Conservation (phyloP, 2,797 vertebrate genomes). For the Glyptemys insculpta region DNA sequence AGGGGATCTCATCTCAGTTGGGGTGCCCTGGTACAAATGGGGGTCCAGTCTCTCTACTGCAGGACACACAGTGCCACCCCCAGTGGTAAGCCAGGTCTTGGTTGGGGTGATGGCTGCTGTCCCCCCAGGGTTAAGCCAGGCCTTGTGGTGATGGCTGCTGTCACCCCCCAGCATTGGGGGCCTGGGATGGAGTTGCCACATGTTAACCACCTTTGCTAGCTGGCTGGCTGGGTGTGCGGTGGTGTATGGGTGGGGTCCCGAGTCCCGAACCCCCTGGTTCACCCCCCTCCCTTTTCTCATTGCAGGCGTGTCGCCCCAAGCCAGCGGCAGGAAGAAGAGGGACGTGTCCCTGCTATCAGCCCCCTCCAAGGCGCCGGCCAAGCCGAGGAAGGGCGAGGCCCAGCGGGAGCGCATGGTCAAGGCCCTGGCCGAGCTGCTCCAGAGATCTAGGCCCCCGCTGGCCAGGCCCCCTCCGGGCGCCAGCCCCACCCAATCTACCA, state of each 20-base stretch:
- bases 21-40: background rate
- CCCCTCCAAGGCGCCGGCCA: conserved; percentile 51
- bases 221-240: background rate
- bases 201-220: background rate
- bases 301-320: conserved; percentile 69
- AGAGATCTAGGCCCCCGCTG: conserved; percentile 62
- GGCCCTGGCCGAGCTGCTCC: conserved; percentile 76
- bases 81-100: too few relatives aligned
- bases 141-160: background rate
- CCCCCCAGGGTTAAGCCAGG: too few relatives aligned
- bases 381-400: conserved; percentile 73
- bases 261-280: background rate
- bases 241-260: background rate
- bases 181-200: background rate
- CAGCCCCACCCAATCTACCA: background rate
- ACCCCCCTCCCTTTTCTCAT: conserved; percentile 58
- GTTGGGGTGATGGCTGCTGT: background rate
- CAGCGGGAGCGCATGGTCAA: conserved; percentile 84
- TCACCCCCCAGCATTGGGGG: background rate
- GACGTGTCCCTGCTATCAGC: conserved; percentile 42
- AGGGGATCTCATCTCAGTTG: background rate
- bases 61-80: background rate
- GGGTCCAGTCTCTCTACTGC: background rate
- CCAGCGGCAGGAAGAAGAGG: conserved; percentile 72
- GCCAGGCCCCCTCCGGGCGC: conserved; percentile 17